These are phyloP conservation scores for Periophthalmus modestus DNA, from an alignment of 2,113 vertebrate species.

Conservation along the genomic window DNA sequence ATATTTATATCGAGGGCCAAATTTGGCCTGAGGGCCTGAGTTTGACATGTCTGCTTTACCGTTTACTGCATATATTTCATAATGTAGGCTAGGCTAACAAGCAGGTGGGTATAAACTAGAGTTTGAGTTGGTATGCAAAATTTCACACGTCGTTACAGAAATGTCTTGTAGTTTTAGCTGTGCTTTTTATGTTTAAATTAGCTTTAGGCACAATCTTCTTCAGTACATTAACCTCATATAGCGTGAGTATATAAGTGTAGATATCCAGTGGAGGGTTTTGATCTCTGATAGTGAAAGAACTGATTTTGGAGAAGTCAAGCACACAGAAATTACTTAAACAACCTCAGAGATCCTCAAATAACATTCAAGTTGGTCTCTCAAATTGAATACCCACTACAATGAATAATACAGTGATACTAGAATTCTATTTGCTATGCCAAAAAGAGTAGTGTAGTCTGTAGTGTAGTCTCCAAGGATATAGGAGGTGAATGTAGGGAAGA, in stretches of 20 bases:
- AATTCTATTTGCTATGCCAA: not conserved
- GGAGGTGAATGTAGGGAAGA: too few relatives aligned
- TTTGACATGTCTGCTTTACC: too few relatives aligned
- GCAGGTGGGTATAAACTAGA: not conserved
- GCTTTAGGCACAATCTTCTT: not conserved
- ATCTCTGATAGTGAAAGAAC: not conserved
- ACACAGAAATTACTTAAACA: not conserved
- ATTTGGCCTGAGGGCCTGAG: too few relatives aligned
- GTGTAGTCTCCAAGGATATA: not conserved
- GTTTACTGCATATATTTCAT: too few relatives aligned
- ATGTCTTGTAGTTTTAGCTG: not conserved
- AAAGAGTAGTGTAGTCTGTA: not conserved
- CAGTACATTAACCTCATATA: not conserved
- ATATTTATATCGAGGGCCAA: too few relatives aligned
- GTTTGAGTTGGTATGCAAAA: not conserved
- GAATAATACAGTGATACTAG: not conserved
- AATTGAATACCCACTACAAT: not conserved
- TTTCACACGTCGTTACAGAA: not conserved
- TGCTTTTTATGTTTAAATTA: not conserved
- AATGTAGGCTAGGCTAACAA: not conserved
- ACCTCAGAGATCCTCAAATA: constrained; percentile 1
- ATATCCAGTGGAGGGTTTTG: not conserved
- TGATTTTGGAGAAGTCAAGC: not conserved
- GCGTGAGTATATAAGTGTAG: not conserved
- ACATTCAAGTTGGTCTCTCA: not conserved